phyloP scores from a whole-genome alignment of 1,140 invertebrate genomes.

The Drosophila varians region DNA sequence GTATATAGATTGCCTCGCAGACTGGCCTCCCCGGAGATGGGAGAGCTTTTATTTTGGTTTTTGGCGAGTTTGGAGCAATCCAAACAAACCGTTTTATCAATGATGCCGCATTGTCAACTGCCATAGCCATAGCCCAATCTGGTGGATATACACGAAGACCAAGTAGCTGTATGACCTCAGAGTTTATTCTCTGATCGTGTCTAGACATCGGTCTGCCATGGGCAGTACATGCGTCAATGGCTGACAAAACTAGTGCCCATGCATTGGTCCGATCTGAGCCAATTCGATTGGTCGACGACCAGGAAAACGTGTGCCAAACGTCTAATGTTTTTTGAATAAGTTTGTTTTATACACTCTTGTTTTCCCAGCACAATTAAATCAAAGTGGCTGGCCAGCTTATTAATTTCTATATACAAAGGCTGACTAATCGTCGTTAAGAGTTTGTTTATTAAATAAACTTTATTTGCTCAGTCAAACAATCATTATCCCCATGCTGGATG shows the following conservation, averaged over 20 bases:
- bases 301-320: slow-evolving; percentile 40
- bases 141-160: slow-evolving; percentile 24
- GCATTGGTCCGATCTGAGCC: slow-evolving; percentile 52
- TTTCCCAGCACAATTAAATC: background rate
- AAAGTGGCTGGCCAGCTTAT: background rate
- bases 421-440: background rate
- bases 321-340: slow-evolving; percentile 6
- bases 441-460: background rate
- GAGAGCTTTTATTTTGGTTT: slow-evolving; percentile 15
- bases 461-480: too few relatives aligned
- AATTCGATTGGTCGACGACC: background rate
- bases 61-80: slow-evolving; percentile 22
- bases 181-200: slow-evolving; percentile 53
- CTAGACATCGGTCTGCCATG: slow-evolving; percentile 73
- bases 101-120: slow-evolving; percentile 48
- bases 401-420: background rate
- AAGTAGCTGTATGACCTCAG: slow-evolving; percentile 68
- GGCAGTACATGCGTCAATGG: slow-evolving; percentile 58
- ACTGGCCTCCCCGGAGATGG: slow-evolving; percentile 71
- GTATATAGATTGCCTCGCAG: slow-evolving; percentile 46
- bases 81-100: slow-evolving; percentile 68
- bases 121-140: background rate
- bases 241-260: slow-evolving; percentile 51
- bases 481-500: background rate
- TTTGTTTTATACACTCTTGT: slow-evolving; percentile 2